A percentile compares a stretch with the other conserved stretches of the same genome.
These are phyloP conservation scores for Lacerta agilis DNA, from an alignment of 2,797 vertebrate species.

Conservation along the genomic window DNA sequence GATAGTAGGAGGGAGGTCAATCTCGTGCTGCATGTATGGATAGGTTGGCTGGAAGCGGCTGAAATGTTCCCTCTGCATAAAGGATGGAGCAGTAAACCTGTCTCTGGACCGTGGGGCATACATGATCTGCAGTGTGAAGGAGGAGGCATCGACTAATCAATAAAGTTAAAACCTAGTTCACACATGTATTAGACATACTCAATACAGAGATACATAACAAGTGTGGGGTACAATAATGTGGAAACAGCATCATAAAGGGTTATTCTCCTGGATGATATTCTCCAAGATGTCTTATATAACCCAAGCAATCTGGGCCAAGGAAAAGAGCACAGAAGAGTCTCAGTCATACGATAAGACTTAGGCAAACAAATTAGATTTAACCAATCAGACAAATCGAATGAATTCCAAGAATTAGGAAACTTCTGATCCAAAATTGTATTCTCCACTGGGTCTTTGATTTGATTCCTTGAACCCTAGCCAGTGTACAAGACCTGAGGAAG, in stretches of 20 bases:
- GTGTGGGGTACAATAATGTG: neutral
- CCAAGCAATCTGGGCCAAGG: neutral
- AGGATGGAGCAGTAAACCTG: constrained; percentile 82
- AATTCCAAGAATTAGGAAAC: neutral
- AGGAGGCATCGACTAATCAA: constrained; percentile 16
- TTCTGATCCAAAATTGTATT: neutral
- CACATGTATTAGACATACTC: neutral
- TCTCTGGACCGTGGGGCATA: constrained; percentile 82
- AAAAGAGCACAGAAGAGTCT: neutral
- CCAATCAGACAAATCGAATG: constrained; percentile 5
- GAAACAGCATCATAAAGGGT: neutral
- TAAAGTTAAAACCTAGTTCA: neutral
- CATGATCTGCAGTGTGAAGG: constrained; percentile 80
- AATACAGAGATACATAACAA: neutral
- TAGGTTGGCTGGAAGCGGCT: constrained; percentile 90
- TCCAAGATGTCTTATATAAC: neutral
- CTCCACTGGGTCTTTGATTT: neutral
- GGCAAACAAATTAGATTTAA: constrained; percentile 25
- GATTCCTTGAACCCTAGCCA: constrained; percentile 35
- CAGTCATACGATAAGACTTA: neutral
- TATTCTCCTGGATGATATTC: neutral
- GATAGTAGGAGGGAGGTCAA: constrained; percentile 91
- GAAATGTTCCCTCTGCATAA: constrained; percentile 87
- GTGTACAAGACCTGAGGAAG: neutral
- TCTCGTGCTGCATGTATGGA: constrained; percentile 88